These are phyloP conservation scores for Drosophila orosa DNA, from an alignment of 1,140 invertebrate species.

Conservation along the genomic window DNA sequence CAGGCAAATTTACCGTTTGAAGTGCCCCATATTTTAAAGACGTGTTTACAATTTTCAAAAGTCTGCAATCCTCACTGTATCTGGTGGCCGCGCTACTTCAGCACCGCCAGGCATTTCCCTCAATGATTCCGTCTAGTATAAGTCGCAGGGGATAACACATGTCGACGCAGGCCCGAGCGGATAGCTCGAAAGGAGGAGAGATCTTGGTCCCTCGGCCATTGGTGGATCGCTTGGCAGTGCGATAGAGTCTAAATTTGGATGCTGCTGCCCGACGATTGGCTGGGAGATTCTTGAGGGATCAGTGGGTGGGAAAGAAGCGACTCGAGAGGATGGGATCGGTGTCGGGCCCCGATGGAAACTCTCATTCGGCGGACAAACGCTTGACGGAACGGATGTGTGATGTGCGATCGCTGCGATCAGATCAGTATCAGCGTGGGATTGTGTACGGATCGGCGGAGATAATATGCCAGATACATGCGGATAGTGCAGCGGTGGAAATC, in stretches of 20 bases:
- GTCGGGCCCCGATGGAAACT: slow-evolving; percentile 10
- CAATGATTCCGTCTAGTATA: neutral
- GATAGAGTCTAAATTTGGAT: slow-evolving; percentile 67
- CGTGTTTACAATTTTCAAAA: no score
- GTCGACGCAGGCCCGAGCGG: slow-evolving; percentile 3
- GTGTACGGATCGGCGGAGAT: neutral
- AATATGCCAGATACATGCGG: slow-evolving; percentile 1
- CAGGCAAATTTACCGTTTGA: neutral
- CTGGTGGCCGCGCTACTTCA: neutral
- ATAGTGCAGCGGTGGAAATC: slow-evolving; percentile 32
- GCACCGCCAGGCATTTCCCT: neutral
- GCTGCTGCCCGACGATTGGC: slow-evolving; percentile 55
- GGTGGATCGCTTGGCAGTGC: slow-evolving; percentile 21
- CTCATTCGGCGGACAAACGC: slow-evolving; percentile 72
- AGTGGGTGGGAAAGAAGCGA: slow-evolving; percentile 31
- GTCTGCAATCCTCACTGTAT: neutral
- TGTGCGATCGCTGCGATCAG: slow-evolving; percentile 6
- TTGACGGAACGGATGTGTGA: slow-evolving; percentile 68
- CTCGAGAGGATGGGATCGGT: slow-evolving; percentile 9
- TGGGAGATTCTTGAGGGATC: slow-evolving; percentile 12
- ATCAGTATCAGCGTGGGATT: slow-evolving; percentile 7
- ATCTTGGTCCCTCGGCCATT: slow-evolving; percentile 8
- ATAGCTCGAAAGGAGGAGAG: slow-evolving; percentile 15
- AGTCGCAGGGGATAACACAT: slow-evolving; percentile 19
- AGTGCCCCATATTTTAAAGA: no score